phyloP scores from a whole-genome alignment of 2,113 vertebrate species.

The Lanius collurio region DNA sequence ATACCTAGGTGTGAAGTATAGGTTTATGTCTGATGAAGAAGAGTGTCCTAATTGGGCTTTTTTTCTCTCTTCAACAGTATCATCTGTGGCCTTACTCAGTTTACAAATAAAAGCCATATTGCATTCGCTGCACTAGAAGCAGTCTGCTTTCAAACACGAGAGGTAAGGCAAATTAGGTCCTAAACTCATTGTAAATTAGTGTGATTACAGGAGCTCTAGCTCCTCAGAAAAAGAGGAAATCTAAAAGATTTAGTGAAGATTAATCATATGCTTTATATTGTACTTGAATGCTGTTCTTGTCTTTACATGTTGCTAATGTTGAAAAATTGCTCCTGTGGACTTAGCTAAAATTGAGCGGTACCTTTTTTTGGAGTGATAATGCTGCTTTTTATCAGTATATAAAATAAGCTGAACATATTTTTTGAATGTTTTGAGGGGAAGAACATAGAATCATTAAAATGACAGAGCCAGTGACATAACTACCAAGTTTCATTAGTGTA shows the following conservation, averaged over 20 bases:
- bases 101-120: conserved; percentile 95
- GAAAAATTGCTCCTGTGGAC: background rate
- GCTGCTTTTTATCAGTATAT: background rate
- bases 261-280: background rate
- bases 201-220: background rate
- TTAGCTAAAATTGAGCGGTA: background rate
- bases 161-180: conserved; percentile 74
- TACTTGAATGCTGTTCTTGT: background rate
- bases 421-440: background rate
- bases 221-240: background rate
- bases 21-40: background rate
- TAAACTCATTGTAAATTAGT: background rate
- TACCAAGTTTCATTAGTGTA: background rate
- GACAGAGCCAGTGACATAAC: background rate
- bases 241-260: background rate
- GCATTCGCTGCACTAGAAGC: conserved; percentile 98
- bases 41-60: background rate
- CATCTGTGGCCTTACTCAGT: conserved; percentile 98
- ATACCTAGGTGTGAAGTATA: background rate
- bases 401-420: background rate
- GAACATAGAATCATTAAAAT: background rate
- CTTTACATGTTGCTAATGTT: background rate
- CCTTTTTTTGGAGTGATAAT: background rate
- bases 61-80: conserved; percentile 77
- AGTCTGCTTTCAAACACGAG: conserved; percentile 96